Percentiles rank a stretch among this genome's conserved stretches.
Evolutionary conservation across 2,888 invertebrate species (phyloP).

Genomic region (Phrixothrix hirtus): DNA sequence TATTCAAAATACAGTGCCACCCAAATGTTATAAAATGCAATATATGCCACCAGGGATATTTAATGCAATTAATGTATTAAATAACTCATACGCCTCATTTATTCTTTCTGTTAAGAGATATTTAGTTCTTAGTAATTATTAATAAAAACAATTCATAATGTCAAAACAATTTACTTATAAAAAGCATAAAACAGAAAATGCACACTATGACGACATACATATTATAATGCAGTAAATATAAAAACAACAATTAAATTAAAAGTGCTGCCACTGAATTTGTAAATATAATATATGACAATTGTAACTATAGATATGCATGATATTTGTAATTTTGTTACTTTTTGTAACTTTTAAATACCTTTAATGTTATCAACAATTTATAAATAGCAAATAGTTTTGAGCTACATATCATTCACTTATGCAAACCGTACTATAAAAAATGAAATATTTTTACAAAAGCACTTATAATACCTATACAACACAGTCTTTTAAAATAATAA

Average conservation of each 20-base stretch:
- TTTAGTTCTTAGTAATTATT: no score
- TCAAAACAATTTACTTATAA: slow-evolving; percentile 17
- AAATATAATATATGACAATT: neutral
- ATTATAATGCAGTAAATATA: slow-evolving; percentile 26
- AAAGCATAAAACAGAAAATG: slow-evolving; percentile 33
- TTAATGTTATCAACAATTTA: slow-evolving; percentile 21
- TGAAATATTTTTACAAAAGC: slow-evolving; percentile 10
- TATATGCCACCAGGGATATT: no score
- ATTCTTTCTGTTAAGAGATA: no score
- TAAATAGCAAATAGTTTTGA: slow-evolving; percentile 19
- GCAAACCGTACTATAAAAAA: slow-evolving; percentile 11
- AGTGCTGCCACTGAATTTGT: slow-evolving; percentile 19
- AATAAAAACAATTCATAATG: no score
- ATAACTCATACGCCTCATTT: no score
- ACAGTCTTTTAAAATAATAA: slow-evolving; percentile 19
- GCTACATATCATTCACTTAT: slow-evolving; percentile 2
- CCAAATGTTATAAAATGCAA: no score
- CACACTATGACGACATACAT: slow-evolving; percentile 36
- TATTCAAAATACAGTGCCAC: neutral
- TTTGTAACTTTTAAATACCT: slow-evolving; percentile 2
- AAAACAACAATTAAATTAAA: slow-evolving; percentile 11
- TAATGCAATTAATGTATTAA: no score
- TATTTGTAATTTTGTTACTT: neutral
- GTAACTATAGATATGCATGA: neutral
- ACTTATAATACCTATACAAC: slow-evolving; percentile 15